Base-by-base conservation (phyloP, 2,888 invertebrate species). In the Heteromurus nitidus region DNA sequence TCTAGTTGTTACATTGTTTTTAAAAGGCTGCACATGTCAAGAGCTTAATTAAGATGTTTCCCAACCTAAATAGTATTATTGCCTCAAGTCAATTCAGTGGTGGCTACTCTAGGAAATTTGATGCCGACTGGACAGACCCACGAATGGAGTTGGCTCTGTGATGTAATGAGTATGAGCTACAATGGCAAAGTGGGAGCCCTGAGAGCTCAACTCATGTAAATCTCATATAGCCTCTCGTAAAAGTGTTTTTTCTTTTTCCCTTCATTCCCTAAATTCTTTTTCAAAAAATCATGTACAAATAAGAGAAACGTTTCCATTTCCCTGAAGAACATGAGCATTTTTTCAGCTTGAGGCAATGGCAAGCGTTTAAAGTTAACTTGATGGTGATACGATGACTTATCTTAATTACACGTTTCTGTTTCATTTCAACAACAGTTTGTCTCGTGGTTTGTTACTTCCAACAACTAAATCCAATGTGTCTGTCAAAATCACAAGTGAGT, bases 361-460 rank as follows among this genome's bases (percentile, higher is more conserved):
- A 47, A 47, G n/a, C n/a, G 47, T 47, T 47, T 11, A 16, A 47
- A 47, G 47, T 47, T 55, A 55, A 24, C 47, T 13, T 55, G 55
- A 55, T 55, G 55, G 55, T 55, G 62, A 73, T 82, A 68, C 76
- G 85, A 84, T 84, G 82, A 83, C 81, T 85, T 85, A 86, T 87
- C 86, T 85, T 87, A 86, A 86, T 87, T 86, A 85, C 82, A 74
- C 79, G 84, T 81, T 80, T 86, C 86, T 87, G 86, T 86, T 86
- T 86, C 85, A 74, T 85, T 75, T 85, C 85, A 85, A 72, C 65
- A 44, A 60, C 47, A 68, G 53, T 42, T 26, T 60, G 18, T 30
- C 65, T 53, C 62, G 55, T 76, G 75, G 74, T 80, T 64, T 75
- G 74, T n/a, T n/a, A n/a, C 70, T 70, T 76, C 68, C 60, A 22